Evolutionary conservation across 1,140 invertebrate species (phyloP).

Genomic region (Aphelinus atriplicis): DNA sequence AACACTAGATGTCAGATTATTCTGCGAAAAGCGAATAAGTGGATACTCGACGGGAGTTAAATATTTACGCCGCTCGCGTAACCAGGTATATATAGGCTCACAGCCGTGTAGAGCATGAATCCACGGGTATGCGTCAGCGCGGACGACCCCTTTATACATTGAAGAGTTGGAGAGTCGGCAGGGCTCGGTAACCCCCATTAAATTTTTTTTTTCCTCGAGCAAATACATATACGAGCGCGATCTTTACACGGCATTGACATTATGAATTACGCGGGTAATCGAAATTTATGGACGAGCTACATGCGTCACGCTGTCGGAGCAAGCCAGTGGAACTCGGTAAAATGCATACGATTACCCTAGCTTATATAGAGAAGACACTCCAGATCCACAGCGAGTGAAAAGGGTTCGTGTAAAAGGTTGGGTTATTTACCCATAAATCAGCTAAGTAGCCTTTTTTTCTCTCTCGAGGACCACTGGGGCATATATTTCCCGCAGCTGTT

Average conservation of each 20-base stretch:
- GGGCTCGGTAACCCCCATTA: conserved; percentile 3
- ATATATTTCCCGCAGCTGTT: conserved; percentile 40
- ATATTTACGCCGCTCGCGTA: conserved; percentile 51
- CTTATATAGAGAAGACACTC: no score
- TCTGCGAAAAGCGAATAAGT: conserved; percentile 36
- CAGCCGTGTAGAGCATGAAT: background rate
- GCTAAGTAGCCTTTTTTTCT: conserved; percentile 39
- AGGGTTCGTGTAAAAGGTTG: conserved; percentile 48
- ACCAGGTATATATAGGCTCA: conserved; percentile 41
- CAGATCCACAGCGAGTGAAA: background rate
- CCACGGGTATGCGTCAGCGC: no score
- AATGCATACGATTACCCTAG: conserved; percentile 59
- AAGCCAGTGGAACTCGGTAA: conserved; percentile 45
- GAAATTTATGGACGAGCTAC: conserved; percentile 57
- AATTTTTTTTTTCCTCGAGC: background rate
- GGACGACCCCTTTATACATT: conserved; percentile 10
- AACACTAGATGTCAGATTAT: conserved; percentile 33
- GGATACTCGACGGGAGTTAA: conserved; percentile 46
- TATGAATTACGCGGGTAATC: conserved; percentile 49
- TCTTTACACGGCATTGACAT: conserved; percentile 41
- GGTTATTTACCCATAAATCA: conserved; percentile 55
- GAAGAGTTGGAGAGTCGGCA: conserved; percentile 14
- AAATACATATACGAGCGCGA: background rate
- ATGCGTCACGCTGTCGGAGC: conserved; percentile 46
- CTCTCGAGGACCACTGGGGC: conserved; percentile 40